Base-by-base conservation (phyloP, 92 coral and sea anemone genomes). In the Parazoanthus swiftii region DNA sequence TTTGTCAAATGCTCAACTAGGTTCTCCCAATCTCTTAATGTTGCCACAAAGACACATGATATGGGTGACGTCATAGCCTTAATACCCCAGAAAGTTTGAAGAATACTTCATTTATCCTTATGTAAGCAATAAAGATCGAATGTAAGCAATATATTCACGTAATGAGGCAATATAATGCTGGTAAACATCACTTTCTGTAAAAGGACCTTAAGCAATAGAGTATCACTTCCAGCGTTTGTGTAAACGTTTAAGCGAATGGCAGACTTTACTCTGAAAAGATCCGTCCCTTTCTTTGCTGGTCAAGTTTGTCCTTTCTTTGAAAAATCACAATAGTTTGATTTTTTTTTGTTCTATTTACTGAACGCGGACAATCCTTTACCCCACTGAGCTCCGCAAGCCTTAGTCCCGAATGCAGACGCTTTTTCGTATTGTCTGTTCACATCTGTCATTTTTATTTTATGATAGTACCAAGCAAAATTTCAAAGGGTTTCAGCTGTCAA, bases 101-200 rank as follows among this genome's bases (percentile, higher is more conserved):
- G 87, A 84, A 84, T 84, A 84, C 77, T 48, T 84, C 79, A 72
- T 56, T 84, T 74, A 84, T 84, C 87, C 87, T 46, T 84, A 75
- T 71, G 75, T 48, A 84, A 84, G 87, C 87, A 84, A 25, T 70
- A 70, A 54, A 72, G 65, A 36, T 35, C 44, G 79, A 84, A 71
- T 84, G 79, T 84, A 71, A 84, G 87, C 87, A 70, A 84, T 21
- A 84, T 84, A 84, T 84, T 84, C 87, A 84, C 75, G 44, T 84
- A 84, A 84, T 71, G 87, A 42, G 87, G 46, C 87, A 43, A 71
- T 71, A 71, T 43, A 71, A 84, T 71, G 79, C 79, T 48, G 15
- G 87, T 44, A 44, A 70, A 71, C 79, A 70, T 18, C 21, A 46
- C 29, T 54, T 50, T 73, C 77, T 79, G 23, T 13, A 46, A 79